These are phyloP conservation scores for Pandemis heparana DNA, from an alignment of 2,888 invertebrate species.

Conservation along the genomic window DNA sequence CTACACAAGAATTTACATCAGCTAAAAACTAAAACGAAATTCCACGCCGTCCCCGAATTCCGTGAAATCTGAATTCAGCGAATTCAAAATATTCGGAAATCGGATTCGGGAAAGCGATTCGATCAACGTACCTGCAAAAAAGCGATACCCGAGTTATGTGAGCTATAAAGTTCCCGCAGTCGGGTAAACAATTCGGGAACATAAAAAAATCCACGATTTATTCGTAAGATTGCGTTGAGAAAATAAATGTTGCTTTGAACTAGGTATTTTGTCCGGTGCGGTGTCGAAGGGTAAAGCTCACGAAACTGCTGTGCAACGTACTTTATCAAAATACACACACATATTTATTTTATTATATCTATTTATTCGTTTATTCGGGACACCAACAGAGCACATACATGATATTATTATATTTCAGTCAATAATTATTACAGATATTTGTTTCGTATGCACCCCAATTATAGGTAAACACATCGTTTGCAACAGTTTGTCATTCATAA, in stretches of 20 bases:
- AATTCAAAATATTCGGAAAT: constrained; percentile 11
- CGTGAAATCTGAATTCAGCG: constrained; percentile 8
- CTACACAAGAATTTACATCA: not conserved
- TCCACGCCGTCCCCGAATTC: not conserved
- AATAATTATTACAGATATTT: too few species aligned
- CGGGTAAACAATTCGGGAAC: constrained; percentile 35
- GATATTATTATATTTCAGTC: too few species aligned
- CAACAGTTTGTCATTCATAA: too few species aligned
- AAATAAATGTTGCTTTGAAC: constrained; percentile 34
- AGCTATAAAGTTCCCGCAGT: constrained; percentile 31
- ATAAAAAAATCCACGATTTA: constrained; percentile 39
- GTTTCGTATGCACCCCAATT: too few species aligned
- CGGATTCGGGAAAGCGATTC: constrained; percentile 9
- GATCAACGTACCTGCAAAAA: constrained; percentile 11
- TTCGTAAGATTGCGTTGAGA: constrained; percentile 20
- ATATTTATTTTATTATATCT: too few species aligned
- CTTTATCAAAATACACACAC: too few species aligned
- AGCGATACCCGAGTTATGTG: constrained; percentile 28
- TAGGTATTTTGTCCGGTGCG: not conserved
- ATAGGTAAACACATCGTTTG: too few species aligned
- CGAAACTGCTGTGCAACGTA: too few species aligned
- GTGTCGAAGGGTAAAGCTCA: too few species aligned
- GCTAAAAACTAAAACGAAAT: not conserved
- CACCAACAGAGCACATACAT: too few species aligned
- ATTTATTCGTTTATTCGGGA: too few species aligned